Conservation (phyloP, 1,140 invertebrate genomes). For the Choristoneura fumiferana region DNA sequence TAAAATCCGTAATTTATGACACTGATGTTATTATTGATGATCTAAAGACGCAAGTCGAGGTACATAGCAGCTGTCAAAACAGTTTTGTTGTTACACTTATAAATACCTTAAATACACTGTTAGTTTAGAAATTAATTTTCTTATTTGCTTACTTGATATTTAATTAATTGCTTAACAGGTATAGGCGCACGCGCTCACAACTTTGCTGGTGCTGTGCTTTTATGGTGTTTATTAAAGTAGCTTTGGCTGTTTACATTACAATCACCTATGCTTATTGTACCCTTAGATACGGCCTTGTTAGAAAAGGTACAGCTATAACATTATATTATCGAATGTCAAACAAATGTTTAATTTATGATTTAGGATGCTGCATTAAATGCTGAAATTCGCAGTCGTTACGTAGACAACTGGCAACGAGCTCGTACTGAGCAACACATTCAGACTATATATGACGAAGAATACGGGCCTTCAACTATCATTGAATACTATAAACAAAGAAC, state of each 20-base stretch:
- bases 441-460: constrained; percentile 42
- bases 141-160: no score
- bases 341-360: constrained; percentile 3
- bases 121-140: no score
- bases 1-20: constrained; percentile 53
- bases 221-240: no score
- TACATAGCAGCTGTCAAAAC: constrained; percentile 24
- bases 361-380: constrained; percentile 51
- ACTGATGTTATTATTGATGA: constrained; percentile 44
- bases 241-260: no score
- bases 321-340: background rate
- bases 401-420: constrained; percentile 53
- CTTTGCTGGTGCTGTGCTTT: no score
- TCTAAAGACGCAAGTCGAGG: constrained; percentile 50
- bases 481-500: constrained; percentile 49
- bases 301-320: no score
- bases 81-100: no score
- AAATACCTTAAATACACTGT: no score
- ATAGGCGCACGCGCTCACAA: no score
- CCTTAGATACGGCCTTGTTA: no score
- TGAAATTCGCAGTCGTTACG: constrained; percentile 48
- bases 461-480: constrained; percentile 30
- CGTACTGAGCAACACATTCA: constrained; percentile 53
- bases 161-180: no score
- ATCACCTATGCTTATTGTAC: no score